phyloP scores from a whole-genome alignment of 2,797 vertebrate species.

The Galago senegalensis region DNA sequence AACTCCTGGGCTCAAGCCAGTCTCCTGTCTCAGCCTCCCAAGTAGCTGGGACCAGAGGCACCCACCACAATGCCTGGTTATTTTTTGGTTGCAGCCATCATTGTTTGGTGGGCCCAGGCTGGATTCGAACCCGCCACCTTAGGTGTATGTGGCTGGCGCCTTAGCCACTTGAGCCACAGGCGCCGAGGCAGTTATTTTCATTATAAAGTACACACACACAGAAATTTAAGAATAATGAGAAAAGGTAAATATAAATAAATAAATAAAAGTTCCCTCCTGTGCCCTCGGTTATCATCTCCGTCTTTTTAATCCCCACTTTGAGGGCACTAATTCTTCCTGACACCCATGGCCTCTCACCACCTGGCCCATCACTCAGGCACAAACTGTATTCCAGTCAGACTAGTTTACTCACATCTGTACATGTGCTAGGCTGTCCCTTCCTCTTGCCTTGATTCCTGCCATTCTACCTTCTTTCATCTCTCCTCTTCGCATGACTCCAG shows the following conservation, averaged over 20 bases:
- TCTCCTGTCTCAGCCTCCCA: no score
- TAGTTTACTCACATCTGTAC: not conserved
- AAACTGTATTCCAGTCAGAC: no score
- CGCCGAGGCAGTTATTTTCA: not conserved
- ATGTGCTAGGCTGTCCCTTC: no score
- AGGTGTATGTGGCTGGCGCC: no score
- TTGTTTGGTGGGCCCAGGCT: no score
- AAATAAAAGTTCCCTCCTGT: not conserved
- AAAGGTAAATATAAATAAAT: not conserved
- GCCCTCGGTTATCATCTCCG: not conserved
- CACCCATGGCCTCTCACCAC: not conserved
- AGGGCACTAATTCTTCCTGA: not conserved
- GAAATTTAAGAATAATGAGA: not conserved
- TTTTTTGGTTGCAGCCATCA: no score
- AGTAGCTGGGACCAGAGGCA: no score
- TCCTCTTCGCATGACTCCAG: not conserved
- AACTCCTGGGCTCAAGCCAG: no score
- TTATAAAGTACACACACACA: not conserved
- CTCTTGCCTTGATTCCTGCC: not conserved
- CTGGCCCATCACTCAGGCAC: fast-evolving
- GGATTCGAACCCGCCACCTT: no score
- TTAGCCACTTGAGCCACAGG: no score
- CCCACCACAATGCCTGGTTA: no score
- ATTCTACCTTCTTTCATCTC: not conserved
- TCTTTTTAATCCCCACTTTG: not conserved